phyloP scores from a whole-genome alignment of 2,113 vertebrate genomes.

The Amphilophus citrinellus region DNA sequence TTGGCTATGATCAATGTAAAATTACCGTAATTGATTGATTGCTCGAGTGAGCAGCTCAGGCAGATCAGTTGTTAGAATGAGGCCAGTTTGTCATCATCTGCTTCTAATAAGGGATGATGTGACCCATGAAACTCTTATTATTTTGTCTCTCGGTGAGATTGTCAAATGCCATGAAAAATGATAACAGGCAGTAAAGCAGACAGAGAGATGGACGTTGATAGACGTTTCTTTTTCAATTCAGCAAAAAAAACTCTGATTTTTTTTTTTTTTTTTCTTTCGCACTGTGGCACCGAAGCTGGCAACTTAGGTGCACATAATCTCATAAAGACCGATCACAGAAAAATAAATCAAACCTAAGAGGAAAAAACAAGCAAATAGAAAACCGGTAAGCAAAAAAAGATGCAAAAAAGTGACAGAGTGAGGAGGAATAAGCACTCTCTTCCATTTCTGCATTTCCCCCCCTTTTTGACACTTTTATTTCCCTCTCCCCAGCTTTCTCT shows the following conservation, averaged over 20 bases:
- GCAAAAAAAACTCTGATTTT: too few relatives aligned
- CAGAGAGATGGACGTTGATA: not conserved
- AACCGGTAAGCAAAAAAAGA: not conserved
- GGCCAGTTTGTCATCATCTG: conserved; percentile 68
- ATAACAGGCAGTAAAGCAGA: conserved; percentile 9
- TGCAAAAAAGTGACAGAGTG: not conserved
- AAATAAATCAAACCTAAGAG: not conserved
- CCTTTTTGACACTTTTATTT: conserved; percentile 46
- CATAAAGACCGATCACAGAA: not conserved
- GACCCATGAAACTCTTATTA: conserved; percentile 55
- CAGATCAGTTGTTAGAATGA: conserved; percentile 27
- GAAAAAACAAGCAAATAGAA: not conserved
- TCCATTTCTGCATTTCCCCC: not conserved
- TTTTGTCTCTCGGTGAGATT: conserved; percentile 33
- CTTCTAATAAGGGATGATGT: conserved; percentile 34
- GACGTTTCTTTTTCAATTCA: not conserved
- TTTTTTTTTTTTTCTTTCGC: not conserved
- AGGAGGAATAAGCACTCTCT: conserved; percentile 1
- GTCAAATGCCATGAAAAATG: conserved; percentile 36
- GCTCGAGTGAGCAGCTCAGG: not conserved
- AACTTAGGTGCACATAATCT: not conserved
- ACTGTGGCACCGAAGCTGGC: not conserved
- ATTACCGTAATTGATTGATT: conserved; percentile 58
- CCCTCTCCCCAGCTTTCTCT: not conserved
- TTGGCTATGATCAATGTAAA: conserved; percentile 44